Evolutionary conservation across 2,113 vertebrate species (phyloP).

Genomic region (Lepisosteus oculatus): DNA sequence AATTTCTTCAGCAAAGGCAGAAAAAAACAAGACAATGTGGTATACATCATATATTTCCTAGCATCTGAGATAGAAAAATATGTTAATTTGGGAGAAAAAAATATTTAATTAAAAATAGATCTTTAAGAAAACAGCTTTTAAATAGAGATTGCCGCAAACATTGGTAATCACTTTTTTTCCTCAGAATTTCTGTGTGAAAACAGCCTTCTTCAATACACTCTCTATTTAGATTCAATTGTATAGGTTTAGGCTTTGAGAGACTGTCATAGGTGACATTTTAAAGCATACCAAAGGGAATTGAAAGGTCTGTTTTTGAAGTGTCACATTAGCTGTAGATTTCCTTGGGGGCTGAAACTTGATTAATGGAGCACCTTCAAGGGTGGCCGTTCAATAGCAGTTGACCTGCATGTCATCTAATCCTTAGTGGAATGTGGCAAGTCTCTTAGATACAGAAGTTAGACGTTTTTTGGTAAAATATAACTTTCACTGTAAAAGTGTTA

Average conservation of each 20-base stretch:
- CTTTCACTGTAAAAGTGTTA: neutral
- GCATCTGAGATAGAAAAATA: too few relatives aligned
- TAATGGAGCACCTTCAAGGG: constrained; percentile 14
- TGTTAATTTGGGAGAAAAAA: too few relatives aligned
- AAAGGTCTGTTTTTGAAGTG: constrained; percentile 14
- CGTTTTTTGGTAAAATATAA: neutral
- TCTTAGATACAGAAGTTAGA: neutral
- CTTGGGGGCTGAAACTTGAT: constrained; percentile 13
- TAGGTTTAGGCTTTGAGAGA: neutral
- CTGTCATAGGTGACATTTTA: constrained; percentile 13
- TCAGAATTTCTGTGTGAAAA: neutral
- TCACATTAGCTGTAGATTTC: constrained; percentile 13
- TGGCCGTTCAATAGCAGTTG: neutral
- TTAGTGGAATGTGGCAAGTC: neutral
- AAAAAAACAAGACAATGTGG: too few relatives aligned
- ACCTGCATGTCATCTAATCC: neutral
- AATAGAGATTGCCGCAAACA: neutral
- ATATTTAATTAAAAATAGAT: neutral
- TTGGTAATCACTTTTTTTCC: neutral
- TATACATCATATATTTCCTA: too few relatives aligned
- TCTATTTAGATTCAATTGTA: neutral
- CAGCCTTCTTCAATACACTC: neutral
- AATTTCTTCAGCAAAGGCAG: too few relatives aligned
- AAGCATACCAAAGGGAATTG: neutral
- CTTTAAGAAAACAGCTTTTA: neutral